These are phyloP conservation scores for Parelbella ahira DNA, from an alignment of 2,888 invertebrate species.

Conservation along the genomic window DNA sequence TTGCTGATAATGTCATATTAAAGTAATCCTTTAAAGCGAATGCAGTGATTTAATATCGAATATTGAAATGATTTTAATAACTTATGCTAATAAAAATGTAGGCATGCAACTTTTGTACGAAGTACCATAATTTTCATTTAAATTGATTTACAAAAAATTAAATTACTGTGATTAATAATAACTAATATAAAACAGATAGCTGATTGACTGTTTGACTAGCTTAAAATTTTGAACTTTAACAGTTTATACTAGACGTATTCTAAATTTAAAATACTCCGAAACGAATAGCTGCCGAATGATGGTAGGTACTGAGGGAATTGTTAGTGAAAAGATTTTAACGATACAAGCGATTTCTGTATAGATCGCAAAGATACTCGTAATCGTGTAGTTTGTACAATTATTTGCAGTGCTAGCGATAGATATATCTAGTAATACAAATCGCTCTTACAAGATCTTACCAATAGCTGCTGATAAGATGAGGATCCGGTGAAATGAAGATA, in stretches of 20 bases:
- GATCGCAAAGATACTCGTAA: conserved; percentile 6
- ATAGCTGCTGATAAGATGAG: conserved; percentile 41
- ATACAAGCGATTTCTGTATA: background rate
- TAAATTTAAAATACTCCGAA: too few relatives aligned
- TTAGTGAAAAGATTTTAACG: background rate
- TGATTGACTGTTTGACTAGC: too few relatives aligned
- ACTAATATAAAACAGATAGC: too few relatives aligned
- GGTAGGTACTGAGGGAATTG: too few relatives aligned
- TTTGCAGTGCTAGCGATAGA: conserved; percentile 15
- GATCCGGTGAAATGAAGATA: conserved; percentile 35
- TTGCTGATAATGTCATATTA: conserved; percentile 14
- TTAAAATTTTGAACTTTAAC: too few relatives aligned
- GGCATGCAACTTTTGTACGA: background rate
- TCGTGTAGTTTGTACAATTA: conserved; percentile 7
- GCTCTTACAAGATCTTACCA: conserved; percentile 36
- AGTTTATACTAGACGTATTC: too few relatives aligned
- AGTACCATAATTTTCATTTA: too few relatives aligned
- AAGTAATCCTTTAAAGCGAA: conserved; percentile 6
- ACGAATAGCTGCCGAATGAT: too few relatives aligned
- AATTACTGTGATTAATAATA: too few relatives aligned
- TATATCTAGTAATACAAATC: conserved; percentile 19
- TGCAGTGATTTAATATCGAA: conserved; percentile 10
- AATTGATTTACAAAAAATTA: too few relatives aligned
- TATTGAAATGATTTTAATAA: too few relatives aligned
- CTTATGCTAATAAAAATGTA: too few relatives aligned